Percentiles rank a stretch among this genome's conserved stretches.
phyloP scores from a whole-genome alignment of 2,797 vertebrate genomes.

The Hapalemur alaotrensis region DNA sequence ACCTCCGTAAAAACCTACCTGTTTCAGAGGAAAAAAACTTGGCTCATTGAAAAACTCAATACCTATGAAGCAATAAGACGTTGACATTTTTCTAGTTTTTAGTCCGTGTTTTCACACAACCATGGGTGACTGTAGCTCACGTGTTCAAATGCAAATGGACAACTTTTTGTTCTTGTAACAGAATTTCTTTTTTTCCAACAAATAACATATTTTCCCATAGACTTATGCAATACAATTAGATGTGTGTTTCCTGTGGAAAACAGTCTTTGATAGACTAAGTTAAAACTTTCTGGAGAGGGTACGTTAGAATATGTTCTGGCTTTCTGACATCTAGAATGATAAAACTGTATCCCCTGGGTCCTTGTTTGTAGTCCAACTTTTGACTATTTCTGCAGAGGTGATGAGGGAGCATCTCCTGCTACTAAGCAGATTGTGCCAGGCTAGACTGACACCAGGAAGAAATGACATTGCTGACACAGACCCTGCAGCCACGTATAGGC shows the following conservation, averaged over 20 bases:
- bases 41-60: background rate
- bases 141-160: background rate
- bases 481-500: fast-evolving
- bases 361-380: background rate
- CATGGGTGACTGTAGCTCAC: background rate
- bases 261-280: background rate
- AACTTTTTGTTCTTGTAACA: background rate
- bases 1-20: background rate
- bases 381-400: background rate
- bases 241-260: background rate
- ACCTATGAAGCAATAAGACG: background rate
- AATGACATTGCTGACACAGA: background rate
- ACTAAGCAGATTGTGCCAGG: background rate
- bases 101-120: background rate
- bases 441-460: background rate
- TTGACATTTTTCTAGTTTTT: background rate
- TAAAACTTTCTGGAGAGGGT: background rate
- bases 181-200: background rate
- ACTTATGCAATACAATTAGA: background rate
- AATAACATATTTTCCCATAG: background rate
- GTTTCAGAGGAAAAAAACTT: background rate
- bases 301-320: background rate
- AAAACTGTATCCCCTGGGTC: background rate
- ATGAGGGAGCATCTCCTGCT: background rate
- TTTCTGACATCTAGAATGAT: background rate